A percentile compares a stretch with the other conserved stretches of the same genome.
Evolutionary conservation across 2,113 vertebrate species (phyloP).

Genomic region (Rhombomys opimus): DNA sequence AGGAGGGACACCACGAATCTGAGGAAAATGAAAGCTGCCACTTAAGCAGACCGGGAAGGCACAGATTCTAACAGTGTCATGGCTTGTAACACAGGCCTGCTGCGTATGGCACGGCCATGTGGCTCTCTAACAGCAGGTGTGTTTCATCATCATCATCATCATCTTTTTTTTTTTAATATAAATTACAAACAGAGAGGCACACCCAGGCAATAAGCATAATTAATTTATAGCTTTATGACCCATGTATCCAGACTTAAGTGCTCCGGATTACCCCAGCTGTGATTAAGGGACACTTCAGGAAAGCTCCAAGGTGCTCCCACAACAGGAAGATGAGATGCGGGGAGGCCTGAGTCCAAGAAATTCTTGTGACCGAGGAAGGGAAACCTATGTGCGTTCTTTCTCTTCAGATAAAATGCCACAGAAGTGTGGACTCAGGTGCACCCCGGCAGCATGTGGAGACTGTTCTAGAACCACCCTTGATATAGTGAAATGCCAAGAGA

Average conservation of each 20-base stretch:
- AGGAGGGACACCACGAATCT: neutral
- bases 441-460: neutral
- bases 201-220: slow-evolving; percentile 53
- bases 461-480: neutral
- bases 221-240: slow-evolving; percentile 63
- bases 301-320: neutral
- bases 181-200: neutral
- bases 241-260: neutral
- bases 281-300: neutral
- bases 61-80: neutral
- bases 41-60: neutral
- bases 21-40: neutral
- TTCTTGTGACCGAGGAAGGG: neutral
- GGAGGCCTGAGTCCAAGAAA: neutral
- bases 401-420: neutral
- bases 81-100: neutral
- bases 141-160: neutral
- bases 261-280: neutral
- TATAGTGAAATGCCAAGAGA: too few relatives aligned
- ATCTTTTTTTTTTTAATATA: neutral
- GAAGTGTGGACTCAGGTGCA: rapidly evolving
- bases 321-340: neutral
- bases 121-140: neutral
- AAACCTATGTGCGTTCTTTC: neutral
- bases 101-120: neutral